Base-by-base conservation (phyloP, 2,113 vertebrate genomes). In the Cyanistes caeruleus region DNA sequence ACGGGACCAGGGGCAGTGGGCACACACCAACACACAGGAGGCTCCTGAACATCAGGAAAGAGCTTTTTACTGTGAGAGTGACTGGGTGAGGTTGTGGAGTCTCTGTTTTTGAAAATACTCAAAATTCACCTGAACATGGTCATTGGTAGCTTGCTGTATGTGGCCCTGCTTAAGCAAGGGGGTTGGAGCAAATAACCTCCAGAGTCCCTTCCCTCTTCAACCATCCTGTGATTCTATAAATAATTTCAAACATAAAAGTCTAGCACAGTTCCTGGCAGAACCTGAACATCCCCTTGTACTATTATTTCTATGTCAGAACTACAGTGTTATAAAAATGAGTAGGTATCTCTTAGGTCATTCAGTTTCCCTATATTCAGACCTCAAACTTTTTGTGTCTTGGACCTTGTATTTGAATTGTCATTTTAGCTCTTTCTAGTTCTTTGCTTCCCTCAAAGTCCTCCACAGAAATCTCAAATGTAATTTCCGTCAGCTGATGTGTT, bases 401-500 rank as follows among this genome's bases (percentile, higher is more conserved):
- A 27, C 13, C 27, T 52, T 80, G n/a, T 25, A 79, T 90, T n/a
- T 72, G 41, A 82, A 43, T 43, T 37, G 25, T 35, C 12, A 22
- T 46, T 83, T 88, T 51, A 53, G 30, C 31, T 92, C n/a, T 69
- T 95, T 37, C 27, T 31, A 48, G 4, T 88, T 78, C 58, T 73
- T n/a, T 73, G 20, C 25, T 93, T 56, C 15, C 30, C 35, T 72
- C 2, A 7, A 48, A 60, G 35, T 80, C 59, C 41, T 89, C 21
- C 30, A 37, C 5, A 73, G 63, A 95, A 90, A 85, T 80, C 51
- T 56, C 58, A 83, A 41, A 44, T 56, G 53, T 35, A 13, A 37
- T 79, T 93, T 67, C 60, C 48, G 48, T 67, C 79, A 88, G 88
- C 79, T 86, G 83, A 84, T 73, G 33, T 88, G 43, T 56, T 88